Evolutionary conservation across 64 coral and sea anemone species (phyloP), one percentile per base, ranked within the genome.

Genomic region (Acropora yongei): DNA sequence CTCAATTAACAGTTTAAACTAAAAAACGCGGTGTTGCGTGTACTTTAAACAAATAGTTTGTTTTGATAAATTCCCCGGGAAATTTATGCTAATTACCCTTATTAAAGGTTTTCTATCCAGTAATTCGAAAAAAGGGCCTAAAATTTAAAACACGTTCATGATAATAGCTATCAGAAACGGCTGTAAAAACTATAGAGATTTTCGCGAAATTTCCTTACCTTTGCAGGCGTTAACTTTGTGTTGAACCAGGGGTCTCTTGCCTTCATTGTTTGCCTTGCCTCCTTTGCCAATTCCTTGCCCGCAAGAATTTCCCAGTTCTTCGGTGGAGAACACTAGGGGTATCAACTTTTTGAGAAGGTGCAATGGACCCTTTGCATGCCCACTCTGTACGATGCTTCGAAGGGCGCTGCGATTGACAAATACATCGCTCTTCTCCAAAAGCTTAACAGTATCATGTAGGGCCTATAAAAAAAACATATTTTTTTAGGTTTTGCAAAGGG

Each of bases 171-270:
- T 74, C 71, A 41, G 13, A 41, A 74, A 41, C n/a, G 71, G 40
- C 71, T 74, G 18, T 74, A 41, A 12, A 74, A 74, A 74, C 41
- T n/a, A n/a, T n/a, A n/a, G n/a, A n/a, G n/a, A n/a, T n/a, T n/a
- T n/a, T n/a, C n/a, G 18, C 18, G 41, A 73, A 73, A 1, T 75
- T 39, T 17, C 50, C 50, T 41, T 74, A 88, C 85, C 85, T 88
- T 88, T 88, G 43, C 85, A 88, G 47, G 45, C 85, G 39, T 88
- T 88, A n/a, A 88, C 58, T 72, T 65, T 88, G 7, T 60, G 48
- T 76, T 88, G 85, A 48, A 6, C 68, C 42, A 75, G 48, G 72
- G 85, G 85, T 2, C n/a, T 1, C 53, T 88, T 88, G 17, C 72
- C 58, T 5, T 88, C 85, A 72, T 46, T 46, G 4, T 50, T 51